Conservation (phyloP, 2,888 invertebrate species). For the Marronus borbonicus region DNA sequence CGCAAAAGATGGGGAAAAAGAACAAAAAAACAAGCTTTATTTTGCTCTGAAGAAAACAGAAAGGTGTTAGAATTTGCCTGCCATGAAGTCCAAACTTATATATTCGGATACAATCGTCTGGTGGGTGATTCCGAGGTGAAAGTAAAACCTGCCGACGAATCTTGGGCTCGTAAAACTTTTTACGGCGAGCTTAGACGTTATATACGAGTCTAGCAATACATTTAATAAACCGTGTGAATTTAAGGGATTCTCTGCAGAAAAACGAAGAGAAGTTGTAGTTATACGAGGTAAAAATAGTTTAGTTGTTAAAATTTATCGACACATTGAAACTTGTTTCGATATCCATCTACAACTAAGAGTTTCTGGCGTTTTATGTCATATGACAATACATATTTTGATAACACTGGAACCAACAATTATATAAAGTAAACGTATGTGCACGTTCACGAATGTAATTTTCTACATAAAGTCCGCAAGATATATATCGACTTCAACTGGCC, state of each 20-base stretch:
- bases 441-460: background rate
- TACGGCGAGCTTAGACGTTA: slow-evolving; percentile 3
- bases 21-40: background rate
- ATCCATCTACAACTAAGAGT: too few species aligned
- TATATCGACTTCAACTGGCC: slow-evolving; percentile 7
- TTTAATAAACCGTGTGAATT: slow-evolving; percentile 10
- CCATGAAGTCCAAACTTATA: slow-evolving; percentile 1
- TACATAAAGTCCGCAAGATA: slow-evolving; percentile 1
- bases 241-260: background rate
- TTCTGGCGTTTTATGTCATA: too few species aligned
- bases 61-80: slow-evolving; percentile 20
- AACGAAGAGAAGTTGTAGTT: background rate
- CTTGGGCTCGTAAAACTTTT: slow-evolving; percentile 29
- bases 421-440: background rate
- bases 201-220: slow-evolving; percentile 1
- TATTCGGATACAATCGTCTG: slow-evolving; percentile 29
- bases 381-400: too few species aligned
- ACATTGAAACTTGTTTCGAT: too few species aligned
- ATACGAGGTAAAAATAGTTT: too few species aligned
- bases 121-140: slow-evolving; percentile 9
- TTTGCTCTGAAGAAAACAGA: background rate
- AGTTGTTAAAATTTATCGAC: too few species aligned
- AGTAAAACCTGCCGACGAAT: background rate
- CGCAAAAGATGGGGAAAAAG: too few species aligned
- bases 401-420: too few species aligned